These are phyloP conservation scores for Xerus inauris DNA, from an alignment of 2,113 vertebrate genomes.

Conservation along the genomic window DNA sequence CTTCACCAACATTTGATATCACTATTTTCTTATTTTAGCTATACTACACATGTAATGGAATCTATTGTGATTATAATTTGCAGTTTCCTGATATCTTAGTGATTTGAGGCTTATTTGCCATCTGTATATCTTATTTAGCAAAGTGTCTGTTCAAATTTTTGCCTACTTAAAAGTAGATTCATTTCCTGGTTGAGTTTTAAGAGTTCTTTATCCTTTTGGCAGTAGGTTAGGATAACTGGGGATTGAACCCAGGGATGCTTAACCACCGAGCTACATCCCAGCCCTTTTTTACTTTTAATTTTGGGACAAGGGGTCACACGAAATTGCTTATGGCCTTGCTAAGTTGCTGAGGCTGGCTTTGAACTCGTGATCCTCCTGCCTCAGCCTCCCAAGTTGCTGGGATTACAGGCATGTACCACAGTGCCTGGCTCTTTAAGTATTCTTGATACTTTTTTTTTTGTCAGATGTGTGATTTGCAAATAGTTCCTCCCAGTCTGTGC, in stretches of 20 bases:
- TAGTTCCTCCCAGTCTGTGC: not conserved
- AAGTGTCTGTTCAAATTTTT: constrained; percentile 13
- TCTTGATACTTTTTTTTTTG: constrained; percentile 30
- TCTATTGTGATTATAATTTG: constrained; percentile 13
- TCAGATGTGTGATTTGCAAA: constrained; percentile 12
- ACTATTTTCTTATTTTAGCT: constrained; percentile 7
- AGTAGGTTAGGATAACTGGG: too few species aligned
- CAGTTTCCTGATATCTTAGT: constrained; percentile 16
- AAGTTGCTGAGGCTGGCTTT: too few species aligned
- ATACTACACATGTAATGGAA: not conserved
- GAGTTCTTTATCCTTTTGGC: not conserved
- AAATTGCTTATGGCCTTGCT: too few species aligned
- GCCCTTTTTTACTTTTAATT: too few species aligned
- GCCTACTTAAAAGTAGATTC: not conserved
- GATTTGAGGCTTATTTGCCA: constrained; percentile 30
- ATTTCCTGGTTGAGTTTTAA: constrained; percentile 44
- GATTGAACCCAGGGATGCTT: too few species aligned
- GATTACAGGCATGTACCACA: too few species aligned
- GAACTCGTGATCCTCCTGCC: too few species aligned
- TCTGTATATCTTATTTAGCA: constrained; percentile 17
- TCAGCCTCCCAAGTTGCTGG: too few species aligned
- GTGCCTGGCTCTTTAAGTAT: constrained; percentile 4
- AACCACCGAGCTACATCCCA: too few species aligned
- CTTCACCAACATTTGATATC: not conserved
- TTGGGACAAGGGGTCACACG: too few species aligned